phyloP scores from a whole-genome alignment of 2,113 vertebrate genomes.

The Agelaius phoeniceus region DNA sequence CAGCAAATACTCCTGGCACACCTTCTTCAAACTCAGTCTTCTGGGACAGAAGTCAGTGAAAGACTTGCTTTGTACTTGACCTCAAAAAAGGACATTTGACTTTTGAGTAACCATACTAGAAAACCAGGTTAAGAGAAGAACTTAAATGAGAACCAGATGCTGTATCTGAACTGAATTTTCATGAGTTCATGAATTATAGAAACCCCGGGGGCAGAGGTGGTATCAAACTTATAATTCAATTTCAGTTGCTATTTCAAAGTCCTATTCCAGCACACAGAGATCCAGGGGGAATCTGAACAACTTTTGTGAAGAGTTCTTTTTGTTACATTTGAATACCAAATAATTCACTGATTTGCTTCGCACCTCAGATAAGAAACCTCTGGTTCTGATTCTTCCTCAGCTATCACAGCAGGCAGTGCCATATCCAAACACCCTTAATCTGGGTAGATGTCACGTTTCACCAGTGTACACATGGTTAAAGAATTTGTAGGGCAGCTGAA shows the following conservation, averaged over 20 bases:
- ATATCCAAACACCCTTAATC: neutral
- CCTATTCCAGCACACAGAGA: neutral
- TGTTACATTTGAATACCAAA: neutral
- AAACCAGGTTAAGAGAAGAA: neutral
- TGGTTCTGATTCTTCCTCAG: neutral
- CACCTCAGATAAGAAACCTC: neutral
- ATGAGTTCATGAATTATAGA: slow-evolving; percentile 18
- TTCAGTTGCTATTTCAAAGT: neutral
- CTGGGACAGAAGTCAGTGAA: neutral
- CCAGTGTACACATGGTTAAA: neutral
- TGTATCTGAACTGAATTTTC: neutral
- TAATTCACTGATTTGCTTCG: neutral
- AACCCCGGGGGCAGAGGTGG: neutral
- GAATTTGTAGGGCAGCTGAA: neutral
- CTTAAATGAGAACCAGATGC: neutral
- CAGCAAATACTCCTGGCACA: neutral
- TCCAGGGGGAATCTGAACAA: neutral
- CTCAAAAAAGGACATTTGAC: neutral
- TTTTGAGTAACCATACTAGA: neutral
- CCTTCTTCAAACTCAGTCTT: neutral
- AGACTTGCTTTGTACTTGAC: neutral
- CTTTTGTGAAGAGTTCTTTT: neutral
- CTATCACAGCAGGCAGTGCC: neutral
- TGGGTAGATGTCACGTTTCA: neutral
- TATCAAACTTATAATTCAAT: slow-evolving; percentile 10